phyloP scores from a whole-genome alignment of 2,113 vertebrate genomes.

The Xiphorhynchus elegans region DNA sequence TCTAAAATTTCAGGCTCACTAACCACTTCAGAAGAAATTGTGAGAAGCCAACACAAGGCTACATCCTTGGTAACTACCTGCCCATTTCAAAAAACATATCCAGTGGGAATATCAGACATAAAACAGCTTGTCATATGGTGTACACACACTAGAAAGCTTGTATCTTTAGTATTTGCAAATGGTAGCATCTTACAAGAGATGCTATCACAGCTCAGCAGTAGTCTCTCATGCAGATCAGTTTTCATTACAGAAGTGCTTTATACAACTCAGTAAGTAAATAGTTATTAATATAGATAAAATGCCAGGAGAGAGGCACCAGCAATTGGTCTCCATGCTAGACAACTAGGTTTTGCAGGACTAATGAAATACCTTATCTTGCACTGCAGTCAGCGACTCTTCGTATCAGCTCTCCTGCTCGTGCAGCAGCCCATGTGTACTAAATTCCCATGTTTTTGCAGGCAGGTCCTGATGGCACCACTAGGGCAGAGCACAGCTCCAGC shows the following conservation, averaged over 20 bases:
- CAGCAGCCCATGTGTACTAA: not conserved
- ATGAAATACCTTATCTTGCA: not conserved
- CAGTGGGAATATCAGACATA: not conserved
- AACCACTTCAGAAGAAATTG: not conserved
- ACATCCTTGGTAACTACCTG: not conserved
- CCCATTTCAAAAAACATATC: not conserved
- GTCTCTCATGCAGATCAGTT: not conserved
- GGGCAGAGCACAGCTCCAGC: not conserved
- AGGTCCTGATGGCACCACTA: not conserved
- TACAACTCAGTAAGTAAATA: not conserved
- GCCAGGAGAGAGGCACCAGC: not conserved
- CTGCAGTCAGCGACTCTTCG: fast-evolving
- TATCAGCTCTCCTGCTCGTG: not conserved
- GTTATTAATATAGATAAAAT: not conserved
- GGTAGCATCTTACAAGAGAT: not conserved
- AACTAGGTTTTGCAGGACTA: not conserved
- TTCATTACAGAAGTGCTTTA: not conserved
- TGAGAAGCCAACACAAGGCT: not conserved
- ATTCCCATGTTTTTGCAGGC: not conserved
- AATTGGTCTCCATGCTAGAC: not conserved
- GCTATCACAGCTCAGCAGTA: not conserved
- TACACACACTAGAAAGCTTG: not conserved
- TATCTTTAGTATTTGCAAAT: not conserved
- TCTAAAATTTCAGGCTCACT: not conserved
- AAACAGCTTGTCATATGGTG: not conserved